phyloP scores from a whole-genome alignment of 2,113 vertebrate species.

The Gnathonemus longibarbis region DNA sequence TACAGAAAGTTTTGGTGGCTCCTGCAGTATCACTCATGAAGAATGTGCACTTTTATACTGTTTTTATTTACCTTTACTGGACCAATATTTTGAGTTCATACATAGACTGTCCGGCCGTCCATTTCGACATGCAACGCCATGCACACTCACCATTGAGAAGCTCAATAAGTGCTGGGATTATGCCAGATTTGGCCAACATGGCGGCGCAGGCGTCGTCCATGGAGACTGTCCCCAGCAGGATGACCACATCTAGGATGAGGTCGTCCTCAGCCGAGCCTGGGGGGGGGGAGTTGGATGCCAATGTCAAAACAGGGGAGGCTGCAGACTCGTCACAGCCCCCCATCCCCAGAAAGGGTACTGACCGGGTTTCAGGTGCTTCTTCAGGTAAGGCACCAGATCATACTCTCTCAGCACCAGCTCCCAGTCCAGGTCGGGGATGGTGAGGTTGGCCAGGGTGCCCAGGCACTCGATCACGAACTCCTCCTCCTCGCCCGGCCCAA shows the following conservation, averaged over 20 bases:
- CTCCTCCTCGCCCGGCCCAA: slow-evolving; percentile 77
- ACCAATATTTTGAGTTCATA: neutral
- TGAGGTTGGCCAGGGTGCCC: slow-evolving; percentile 90
- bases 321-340: slow-evolving; percentile 7
- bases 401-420: slow-evolving; percentile 91
- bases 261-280: slow-evolving; percentile 90
- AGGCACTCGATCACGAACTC: slow-evolving; percentile 93
- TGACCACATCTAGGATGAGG: slow-evolving; percentile 90
- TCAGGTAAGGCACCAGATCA: slow-evolving; percentile 86
- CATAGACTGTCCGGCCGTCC: neutral
- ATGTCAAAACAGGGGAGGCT: neutral
- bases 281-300: neutral
- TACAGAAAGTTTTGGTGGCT: neutral
- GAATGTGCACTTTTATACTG: neutral
- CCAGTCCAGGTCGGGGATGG: slow-evolving; percentile 89
- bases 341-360: neutral
- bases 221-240: slow-evolving; percentile 94
- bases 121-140: neutral
- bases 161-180: slow-evolving; percentile 90
- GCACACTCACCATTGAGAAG: slow-evolving; percentile 76
- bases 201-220: slow-evolving; percentile 94
- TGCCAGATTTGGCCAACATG: slow-evolving; percentile 87
- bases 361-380: slow-evolving; percentile 93
- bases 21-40: neutral
- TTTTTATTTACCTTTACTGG: neutral